phyloP scores from a whole-genome alignment of 2,797 vertebrate genomes.

The Gymnocypris eckloni region DNA sequence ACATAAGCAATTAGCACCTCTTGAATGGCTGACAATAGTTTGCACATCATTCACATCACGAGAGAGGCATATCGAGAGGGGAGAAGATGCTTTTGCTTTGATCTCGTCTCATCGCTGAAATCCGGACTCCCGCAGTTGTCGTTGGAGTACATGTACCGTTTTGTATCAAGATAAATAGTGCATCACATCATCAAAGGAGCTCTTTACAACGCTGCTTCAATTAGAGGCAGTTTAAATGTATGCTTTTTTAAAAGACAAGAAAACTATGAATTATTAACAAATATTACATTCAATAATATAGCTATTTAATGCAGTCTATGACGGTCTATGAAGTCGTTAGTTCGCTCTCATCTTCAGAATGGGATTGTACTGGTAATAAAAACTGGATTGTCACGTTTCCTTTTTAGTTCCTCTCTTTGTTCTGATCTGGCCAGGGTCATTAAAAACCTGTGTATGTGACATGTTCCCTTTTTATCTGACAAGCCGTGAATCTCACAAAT shows the following conservation, averaged over 20 bases:
- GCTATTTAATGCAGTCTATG: neutral
- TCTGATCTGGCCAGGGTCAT: conserved; percentile 56
- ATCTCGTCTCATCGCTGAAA: conserved; percentile 45
- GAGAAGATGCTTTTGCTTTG: conserved; percentile 52
- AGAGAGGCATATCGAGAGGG: neutral
- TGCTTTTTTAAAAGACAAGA: conserved; percentile 56
- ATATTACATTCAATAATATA: conserved; percentile 16
- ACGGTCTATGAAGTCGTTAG: conserved; percentile 65
- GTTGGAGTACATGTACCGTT: conserved; percentile 48
- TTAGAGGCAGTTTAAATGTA: conserved; percentile 43
- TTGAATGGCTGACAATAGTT: conserved; percentile 12
- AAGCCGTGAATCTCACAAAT: conserved; percentile 68
- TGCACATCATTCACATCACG: neutral
- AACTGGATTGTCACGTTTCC: conserved; percentile 34
- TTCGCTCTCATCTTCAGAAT: conserved; percentile 48
- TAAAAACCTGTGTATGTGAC: conserved; percentile 60
- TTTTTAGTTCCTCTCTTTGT: conserved; percentile 41
- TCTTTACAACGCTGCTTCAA: conserved; percentile 47
- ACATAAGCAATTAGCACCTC: conserved; percentile 30
- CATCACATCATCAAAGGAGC: conserved; percentile 51
- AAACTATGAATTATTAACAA: conserved; percentile 62
- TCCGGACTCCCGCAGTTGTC: conserved; percentile 16
- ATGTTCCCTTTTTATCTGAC: conserved; percentile 58
- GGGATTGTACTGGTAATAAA: conserved; percentile 48
- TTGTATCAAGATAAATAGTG: conserved; percentile 44